Evolutionary conservation across 2,797 vertebrate genomes (phyloP), one percentile per base, ranked within the genome.

Genomic region (Myiotriccus ornatus): DNA sequence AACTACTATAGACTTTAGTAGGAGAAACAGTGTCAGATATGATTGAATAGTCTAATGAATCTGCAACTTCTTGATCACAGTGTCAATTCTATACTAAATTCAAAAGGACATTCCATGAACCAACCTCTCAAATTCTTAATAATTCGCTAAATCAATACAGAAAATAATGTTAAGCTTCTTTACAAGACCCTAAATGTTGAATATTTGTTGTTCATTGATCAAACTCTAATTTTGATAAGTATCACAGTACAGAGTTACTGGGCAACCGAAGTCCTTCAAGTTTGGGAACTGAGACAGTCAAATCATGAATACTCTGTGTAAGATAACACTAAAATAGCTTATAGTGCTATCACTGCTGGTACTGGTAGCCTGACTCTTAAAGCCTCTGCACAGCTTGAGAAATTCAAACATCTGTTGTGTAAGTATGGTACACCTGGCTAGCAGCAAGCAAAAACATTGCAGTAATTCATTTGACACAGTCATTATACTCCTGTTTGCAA

Each of bases 401-500:
- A 95, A 96, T 73, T 91, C 44, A 87, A 96, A 95, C 89, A 96
- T 87, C 95, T 96, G 96, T 44, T 96, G 74, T 88, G 14, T 69
- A 78, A 93, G 77, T 70, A 60, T 74, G 37, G 60, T 93, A 94
- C 94, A 96, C 87, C 95, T 96, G 95, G 94, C 83, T 76, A 96
- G 62, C 76, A 95, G 81, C 2, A 7, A 93, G 94, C 83, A 93
- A 94, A 95, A 94, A 84, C 1, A 81, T 82, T 3, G 8, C 76
- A 88, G 83, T 94, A 96, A 96, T 96, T 96, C 94, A 94, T 92
- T 92, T 95, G 94, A 92, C 89, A 94, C 77, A 93, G 79, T 84
- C 79, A 81, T 96, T 94, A 92, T 93, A 93, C 80, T 96, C 87
- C 91, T 90, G 94, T 97, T 97, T 94, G 94, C 80, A 96, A 95